Conservation (phyloP, 2,888 invertebrate genomes). For the Dryobota labecula region DNA sequence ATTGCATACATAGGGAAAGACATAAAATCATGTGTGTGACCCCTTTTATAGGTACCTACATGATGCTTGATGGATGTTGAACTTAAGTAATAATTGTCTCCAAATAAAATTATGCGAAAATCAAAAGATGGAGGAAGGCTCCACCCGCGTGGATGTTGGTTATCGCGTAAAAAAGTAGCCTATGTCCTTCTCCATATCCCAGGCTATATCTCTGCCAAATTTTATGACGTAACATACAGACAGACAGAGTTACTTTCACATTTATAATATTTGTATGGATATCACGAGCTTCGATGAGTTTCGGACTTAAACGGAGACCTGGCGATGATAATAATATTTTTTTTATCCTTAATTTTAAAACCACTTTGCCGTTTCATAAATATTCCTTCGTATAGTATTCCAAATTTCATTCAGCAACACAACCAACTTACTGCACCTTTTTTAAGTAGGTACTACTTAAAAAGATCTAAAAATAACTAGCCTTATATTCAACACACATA, state of each 20-base stretch:
- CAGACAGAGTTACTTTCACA: too few species aligned
- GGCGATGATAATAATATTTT: too few species aligned
- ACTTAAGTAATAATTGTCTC: neutral
- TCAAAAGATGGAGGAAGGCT: too few species aligned
- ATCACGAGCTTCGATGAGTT: neutral
- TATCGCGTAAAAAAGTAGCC: too few species aligned
- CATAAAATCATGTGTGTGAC: conserved; percentile 18
- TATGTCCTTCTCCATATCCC: too few species aligned
- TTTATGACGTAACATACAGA: too few species aligned
- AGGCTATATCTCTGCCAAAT: too few species aligned
- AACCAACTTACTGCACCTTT: neutral
- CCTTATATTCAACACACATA: conserved; percentile 10
- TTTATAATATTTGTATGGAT: too few species aligned
- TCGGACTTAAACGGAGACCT: neutral
- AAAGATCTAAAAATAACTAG: conserved; percentile 16
- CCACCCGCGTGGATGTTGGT: too few species aligned
- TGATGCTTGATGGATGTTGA: neutral
- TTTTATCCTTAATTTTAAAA: neutral
- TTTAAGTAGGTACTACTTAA: neutral
- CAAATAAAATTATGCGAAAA: neutral
- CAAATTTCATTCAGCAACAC: neutral
- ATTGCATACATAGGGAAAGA: conserved; percentile 25
- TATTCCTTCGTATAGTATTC: neutral
- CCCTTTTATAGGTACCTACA: neutral
- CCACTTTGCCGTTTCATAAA: too few species aligned